Base-by-base conservation (phyloP, 2,888 invertebrate species). In the Caenorhabditis plicata region DNA sequence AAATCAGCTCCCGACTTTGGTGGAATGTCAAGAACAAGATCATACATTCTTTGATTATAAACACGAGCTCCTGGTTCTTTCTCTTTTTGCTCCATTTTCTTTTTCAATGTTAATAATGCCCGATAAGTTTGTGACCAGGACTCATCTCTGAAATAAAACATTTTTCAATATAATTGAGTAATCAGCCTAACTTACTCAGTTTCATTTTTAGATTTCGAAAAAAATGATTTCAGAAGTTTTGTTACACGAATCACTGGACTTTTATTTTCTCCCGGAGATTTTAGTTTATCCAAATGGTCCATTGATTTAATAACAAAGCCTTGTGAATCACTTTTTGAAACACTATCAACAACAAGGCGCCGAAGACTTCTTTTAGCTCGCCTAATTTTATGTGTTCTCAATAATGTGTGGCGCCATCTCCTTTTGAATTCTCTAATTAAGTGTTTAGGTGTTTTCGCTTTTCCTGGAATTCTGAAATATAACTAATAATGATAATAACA, bases 21-120 rank as follows among this genome's bases (percentile, higher is more conserved):
- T 32, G 45, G 47, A n/a, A 41, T 46, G 45, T 65, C 69, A 43
- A 77, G 33, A 8, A 77, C 76, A 33, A 77, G 51, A 38, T 78
- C 74, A 36, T 70, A 68, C 72, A 77, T 75, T 29, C 75, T 38
- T 44, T 71, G 55, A 35, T 77, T 75, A 47, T 75, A 77, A 1
- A 74, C 68, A n/a, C 70, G 55, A 2, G 74, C 71, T 32, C 75
- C 75, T 1, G 73, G 70, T 27, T 62, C 64, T n/a, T 58, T 64
- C 9, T 64, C 67, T 29, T 60, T 54, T n/a, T 62, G 32, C 32
- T 68, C 61, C 65, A 69, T 63, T 17, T 50, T 36, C 26, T 64
- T 68, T 48, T 73, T 72, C 41, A 73, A 27, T 4, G 52, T 41
- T 3, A 75, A 45, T 15, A 77, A 42, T 4, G 51, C 61, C 20